Percentiles rank a stretch among this genome's conserved stretches.
Conservation (phyloP, 2,888 invertebrate genomes). For the Eurytoma adleriae region DNA sequence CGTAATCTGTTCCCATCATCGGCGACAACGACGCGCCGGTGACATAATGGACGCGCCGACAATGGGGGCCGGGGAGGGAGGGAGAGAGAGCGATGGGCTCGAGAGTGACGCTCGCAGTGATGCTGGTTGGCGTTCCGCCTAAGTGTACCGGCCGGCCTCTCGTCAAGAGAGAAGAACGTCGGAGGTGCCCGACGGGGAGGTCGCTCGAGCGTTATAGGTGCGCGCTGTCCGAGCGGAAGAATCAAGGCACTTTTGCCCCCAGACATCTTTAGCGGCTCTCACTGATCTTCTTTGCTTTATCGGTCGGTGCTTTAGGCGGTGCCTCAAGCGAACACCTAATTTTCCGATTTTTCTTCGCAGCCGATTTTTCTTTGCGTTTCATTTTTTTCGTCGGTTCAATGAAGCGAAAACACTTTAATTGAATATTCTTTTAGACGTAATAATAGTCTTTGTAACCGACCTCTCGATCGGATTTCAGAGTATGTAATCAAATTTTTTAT, state of each 20-base stretch:
- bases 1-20: slow-evolving; percentile 74
- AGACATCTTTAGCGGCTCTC: slow-evolving; percentile 48
- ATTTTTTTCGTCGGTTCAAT: neutral
- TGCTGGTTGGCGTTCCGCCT: slow-evolving; percentile 7
- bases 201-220: neutral
- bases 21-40: slow-evolving; percentile 53
- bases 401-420: too few species aligned
- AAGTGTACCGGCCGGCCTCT: neutral
- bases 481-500: too few species aligned
- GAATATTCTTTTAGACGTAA: too few species aligned
- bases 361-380: slow-evolving; percentile 10
- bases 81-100: slow-evolving; percentile 26
- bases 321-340: neutral
- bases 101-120: slow-evolving; percentile 1
- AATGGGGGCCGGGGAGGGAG: slow-evolving; percentile 60
- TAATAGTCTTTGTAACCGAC: too few species aligned
- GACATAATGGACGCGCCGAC: slow-evolving; percentile 73
- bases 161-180: slow-evolving; percentile 33
- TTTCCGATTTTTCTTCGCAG: neutral
- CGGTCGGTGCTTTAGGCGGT: neutral
- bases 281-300: slow-evolving; percentile 31
- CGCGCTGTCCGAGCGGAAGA: neutral
- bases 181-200: slow-evolving; percentile 44
- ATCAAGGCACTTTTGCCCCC: slow-evolving; percentile 58
- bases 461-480: too few species aligned